A percentile compares a stretch with the other conserved stretches of the same genome.
Evolutionary conservation across 2,113 vertebrate genomes (phyloP).

Genomic region (Scopus umbretta): DNA sequence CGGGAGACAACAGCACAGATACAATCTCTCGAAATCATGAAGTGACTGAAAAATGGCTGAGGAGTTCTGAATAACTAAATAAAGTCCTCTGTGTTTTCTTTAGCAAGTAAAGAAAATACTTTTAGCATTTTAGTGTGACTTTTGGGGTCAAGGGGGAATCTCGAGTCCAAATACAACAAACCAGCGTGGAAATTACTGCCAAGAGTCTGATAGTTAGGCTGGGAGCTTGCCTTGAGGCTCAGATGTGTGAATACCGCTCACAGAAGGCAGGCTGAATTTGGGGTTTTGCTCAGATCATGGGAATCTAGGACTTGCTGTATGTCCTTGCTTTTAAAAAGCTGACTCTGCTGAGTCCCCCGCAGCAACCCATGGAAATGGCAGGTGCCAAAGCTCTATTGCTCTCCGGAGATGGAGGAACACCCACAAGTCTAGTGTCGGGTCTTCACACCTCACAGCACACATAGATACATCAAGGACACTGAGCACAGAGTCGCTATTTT

Average conservation of each 20-base stretch:
- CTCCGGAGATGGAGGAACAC: not conserved
- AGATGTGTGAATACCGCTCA: not conserved
- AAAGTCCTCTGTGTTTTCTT: slow-evolving; percentile 68
- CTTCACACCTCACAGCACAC: not conserved
- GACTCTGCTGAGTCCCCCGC: not conserved
- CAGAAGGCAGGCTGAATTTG: not conserved
- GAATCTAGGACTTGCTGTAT: not conserved
- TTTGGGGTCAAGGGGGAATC: slow-evolving; percentile 65
- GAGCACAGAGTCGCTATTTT: not conserved
- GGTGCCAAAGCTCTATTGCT: not conserved
- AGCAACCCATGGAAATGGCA: not conserved
- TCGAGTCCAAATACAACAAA: slow-evolving; percentile 72
- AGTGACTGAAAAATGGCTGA: slow-evolving; percentile 52
- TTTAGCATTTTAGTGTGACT: slow-evolving; percentile 70
- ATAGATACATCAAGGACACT: not conserved
- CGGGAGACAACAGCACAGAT: slow-evolving; percentile 51
- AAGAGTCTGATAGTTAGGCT: slow-evolving; percentile 55
- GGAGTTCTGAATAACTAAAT: slow-evolving; percentile 65
- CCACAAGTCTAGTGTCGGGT: rapidly evolving
- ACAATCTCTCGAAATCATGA: slow-evolving; percentile 64
- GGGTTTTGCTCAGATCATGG: not conserved
- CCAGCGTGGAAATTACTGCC: slow-evolving; percentile 48
- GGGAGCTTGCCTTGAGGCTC: slow-evolving; percentile 44
- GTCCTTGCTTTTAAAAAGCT: not conserved
- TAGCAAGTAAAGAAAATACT: slow-evolving; percentile 77